Evolutionary conservation across 2,113 vertebrate genomes (phyloP), one percentile per base, ranked within the genome.

Genomic region (Hassar affinis): DNA sequence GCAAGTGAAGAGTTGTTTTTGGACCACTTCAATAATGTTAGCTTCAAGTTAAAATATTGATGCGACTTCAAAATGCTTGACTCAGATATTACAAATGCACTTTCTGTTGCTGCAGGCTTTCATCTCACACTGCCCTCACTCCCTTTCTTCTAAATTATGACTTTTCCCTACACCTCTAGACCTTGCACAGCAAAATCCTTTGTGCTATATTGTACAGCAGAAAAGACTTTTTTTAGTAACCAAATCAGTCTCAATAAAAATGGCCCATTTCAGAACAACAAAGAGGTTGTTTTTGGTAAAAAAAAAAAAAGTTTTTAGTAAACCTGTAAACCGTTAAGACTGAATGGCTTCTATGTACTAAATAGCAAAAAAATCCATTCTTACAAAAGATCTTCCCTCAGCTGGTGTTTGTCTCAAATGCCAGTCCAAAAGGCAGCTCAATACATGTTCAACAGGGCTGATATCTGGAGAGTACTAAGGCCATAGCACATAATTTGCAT

Each of bases 101-200:
- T 20, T 76, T 33, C 17, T 76, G 49, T 33, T 54, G n/a, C 74
- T 76, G 74, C 18, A 54, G 49, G 49, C 49, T 54, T 76, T 54
- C 49, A 76, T 54, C 27, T 35, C 74, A 54, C 27, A 22, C 49
- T 76, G 35, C 30, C 25, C 45, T 49, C 14, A 72, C 45, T 17
- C 12, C 15, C 25, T 72, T 47, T 72, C 69, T 27, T 72, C 69
- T 27, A 25, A 49, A 35, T 14, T 27, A 56, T 56, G 18, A 42
- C 20, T n/a, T 78, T 59, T 78, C 17, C 3, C 22, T 78, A 45
- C 20, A 78, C 30, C 35, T 59, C 22, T 78, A n/a, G 22, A 15
- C 35, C 9, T 57, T 45, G 12, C 54, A 59, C 10, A 42, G 35
- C 52, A 78, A 57, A 57, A n/a, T 59, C 22, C 22, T 42, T 45